phyloP scores from a whole-genome alignment of 37 sponge, comb jelly and placozoan genomes.

The Beroe forskalii region DNA sequence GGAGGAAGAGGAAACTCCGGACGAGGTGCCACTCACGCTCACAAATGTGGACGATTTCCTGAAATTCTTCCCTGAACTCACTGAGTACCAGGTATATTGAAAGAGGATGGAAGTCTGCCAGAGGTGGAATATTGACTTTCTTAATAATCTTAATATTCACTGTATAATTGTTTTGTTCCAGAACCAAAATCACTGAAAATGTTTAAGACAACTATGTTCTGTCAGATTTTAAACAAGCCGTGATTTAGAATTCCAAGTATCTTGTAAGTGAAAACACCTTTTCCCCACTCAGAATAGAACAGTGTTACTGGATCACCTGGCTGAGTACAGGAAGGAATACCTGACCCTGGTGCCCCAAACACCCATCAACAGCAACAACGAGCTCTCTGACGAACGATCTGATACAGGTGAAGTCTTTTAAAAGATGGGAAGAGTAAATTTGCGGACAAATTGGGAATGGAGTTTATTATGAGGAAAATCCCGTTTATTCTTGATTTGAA shows the following conservation, averaged over 20 bases:
- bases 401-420: slow-evolving; percentile 27
- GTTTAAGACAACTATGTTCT: too few relatives aligned
- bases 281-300: neutral
- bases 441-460: too few relatives aligned
- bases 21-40: slow-evolving; percentile 39
- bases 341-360: neutral
- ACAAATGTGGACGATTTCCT: slow-evolving; percentile 44
- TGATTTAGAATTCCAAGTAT: too few relatives aligned
- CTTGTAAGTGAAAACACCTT: too few relatives aligned
- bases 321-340: slow-evolving; percentile 52
- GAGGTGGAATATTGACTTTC: neutral
- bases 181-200: too few relatives aligned
- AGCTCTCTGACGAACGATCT: slow-evolving; percentile 34
- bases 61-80: slow-evolving; percentile 49
- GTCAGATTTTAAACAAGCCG: too few relatives aligned
- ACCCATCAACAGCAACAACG: slow-evolving; percentile 54
- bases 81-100: slow-evolving; percentile 18
- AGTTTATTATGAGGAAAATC: too few relatives aligned
- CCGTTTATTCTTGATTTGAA: too few relatives aligned
- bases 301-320: slow-evolving; percentile 4
- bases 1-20: slow-evolving; percentile 17
- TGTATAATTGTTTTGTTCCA: too few relatives aligned
- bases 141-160: too few relatives aligned
- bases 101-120: neutral
- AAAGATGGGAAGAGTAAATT: too few relatives aligned